Evolutionary conservation across 2,888 invertebrate genomes (phyloP), one percentile per base, ranked within the genome.

Genomic region (Microdon myrmicae): DNA sequence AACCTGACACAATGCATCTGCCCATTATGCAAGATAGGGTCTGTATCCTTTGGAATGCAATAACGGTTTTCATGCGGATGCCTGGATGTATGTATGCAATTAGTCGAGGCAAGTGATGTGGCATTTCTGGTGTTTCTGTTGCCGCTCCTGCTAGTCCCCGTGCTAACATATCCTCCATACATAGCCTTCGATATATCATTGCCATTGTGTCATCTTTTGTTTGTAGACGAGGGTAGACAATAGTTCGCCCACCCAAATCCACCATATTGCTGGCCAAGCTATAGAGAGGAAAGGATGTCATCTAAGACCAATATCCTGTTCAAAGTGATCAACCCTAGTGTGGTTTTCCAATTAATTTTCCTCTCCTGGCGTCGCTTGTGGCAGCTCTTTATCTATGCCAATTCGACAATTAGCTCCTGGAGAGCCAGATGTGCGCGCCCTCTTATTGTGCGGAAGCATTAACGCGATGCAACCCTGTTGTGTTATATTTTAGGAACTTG

Each of bases 1-100:
- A 71, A 68, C 68, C 67, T 67, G 61, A 60, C 61, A 70, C 67
- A 69, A 69, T 68, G 67, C 49, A 54, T 53, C 59, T 41, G 32
- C 16, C 23, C 44, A 14, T 25, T 29, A n/a, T n/a, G n/a, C n/a
- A n/a, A n/a, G 12, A 8, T 8, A 16, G n/a, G 6, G 22, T 12
- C 4, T 26, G 17, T 10, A 14, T 17, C 25, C 39, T 26, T 25
- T n/a, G n/a, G n/a, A n/a, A n/a, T n/a, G n/a, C n/a, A n/a, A n/a
- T n/a, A 9, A 4, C 10, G 2, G 12, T 19, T 12, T 19, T 10
- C n/a, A 25, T 31, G 26, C 20, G 5, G n/a, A n/a, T 32, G 10
- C 28, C 3, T 6, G 34, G 4, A 28, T 25, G 29, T 31, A 39
- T 44, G 45, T 31, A 56, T 56, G 61, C 61, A 64, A 64, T 64